Base-by-base conservation (phyloP, 2,797 vertebrate genomes). In the Gymnodraco acuticeps region DNA sequence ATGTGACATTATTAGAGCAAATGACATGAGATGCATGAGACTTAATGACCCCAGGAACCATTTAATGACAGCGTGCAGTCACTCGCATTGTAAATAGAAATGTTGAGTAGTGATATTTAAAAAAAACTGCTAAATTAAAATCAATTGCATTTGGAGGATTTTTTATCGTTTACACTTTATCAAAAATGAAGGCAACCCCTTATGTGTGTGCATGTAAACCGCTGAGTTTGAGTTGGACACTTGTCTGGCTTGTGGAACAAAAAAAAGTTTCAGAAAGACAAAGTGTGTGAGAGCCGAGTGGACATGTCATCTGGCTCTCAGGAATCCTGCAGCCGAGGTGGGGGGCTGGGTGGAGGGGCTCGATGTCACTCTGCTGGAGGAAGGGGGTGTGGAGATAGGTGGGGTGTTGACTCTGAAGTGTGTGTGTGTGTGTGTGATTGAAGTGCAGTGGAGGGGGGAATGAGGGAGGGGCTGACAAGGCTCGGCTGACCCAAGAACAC, bases 391-490 rank as follows among this genome's bases (percentile, higher is more conserved):
- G 43, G 77, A 55, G 73, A 51, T 75, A 65, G 81, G 64, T 66
- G 75, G 76, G 54, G 71, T 87, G 79, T 90, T 89, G 78, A 85
- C 79, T 86, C 72, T 85, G 71, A 73, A 71, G 65, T 67, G 62
- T 64, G 58, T 56, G 59, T 65, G 64, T 73, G 66, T 83, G 64
- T 73, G 68, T 78, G 75, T 80, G 83, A 75, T 54, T 91, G 87
- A 89, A 85, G 78, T 84, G 88, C 72, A 70, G 76, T 79, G 88
- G 74, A 76, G 82, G 87, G 66, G 83, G 77, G 89, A 85, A 73
- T 84, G 88, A 91, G 87, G 92, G 91, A 88, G 91, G 90, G 89
- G 85, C 88, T 10, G 76, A 84, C 82, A 23, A 75, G 65, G 71
- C 80, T 77, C 27, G 60, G 67, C 79, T 85, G 74, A 77, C 85